Evolutionary conservation across 2,888 invertebrate species (phyloP).

Genomic region (Apocheima hispidaria): DNA sequence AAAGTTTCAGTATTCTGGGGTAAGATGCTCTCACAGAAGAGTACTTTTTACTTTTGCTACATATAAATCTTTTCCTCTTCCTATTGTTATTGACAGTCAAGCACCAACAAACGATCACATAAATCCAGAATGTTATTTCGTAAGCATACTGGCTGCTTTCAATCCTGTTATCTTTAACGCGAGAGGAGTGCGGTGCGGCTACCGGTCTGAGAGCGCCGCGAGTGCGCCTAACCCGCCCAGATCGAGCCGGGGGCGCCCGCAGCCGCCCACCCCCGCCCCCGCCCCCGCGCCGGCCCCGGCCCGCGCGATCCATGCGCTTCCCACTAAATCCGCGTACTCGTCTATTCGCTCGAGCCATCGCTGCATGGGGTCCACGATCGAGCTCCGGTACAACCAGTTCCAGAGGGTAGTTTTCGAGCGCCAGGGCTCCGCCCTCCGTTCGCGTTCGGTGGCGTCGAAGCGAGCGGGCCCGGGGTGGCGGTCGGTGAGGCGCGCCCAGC

Average conservation of each 20-base stretch:
- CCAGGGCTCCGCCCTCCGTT: constrained; percentile 54
- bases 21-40: too few species aligned
- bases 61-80: neutral
- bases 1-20: too few species aligned
- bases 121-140: constrained; percentile 3
- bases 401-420: constrained; percentile 65
- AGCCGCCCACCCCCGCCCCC: constrained; percentile 11
- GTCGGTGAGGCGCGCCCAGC: constrained; percentile 57
- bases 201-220: constrained; percentile 66
- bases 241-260: constrained; percentile 59
- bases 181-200: constrained; percentile 25
- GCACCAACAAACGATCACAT: neutral
- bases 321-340: constrained; percentile 57
- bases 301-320: constrained; percentile 22
- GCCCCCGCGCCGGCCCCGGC: constrained; percentile 15
- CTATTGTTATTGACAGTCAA: neutral
- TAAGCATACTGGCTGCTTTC: constrained; percentile 1
- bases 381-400: constrained; percentile 72
- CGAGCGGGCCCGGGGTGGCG: constrained; percentile 42
- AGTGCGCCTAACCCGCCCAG: constrained; percentile 59
- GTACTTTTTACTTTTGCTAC: too few species aligned
- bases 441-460: constrained; percentile 37
- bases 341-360: constrained; percentile 72
- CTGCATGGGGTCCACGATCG: constrained; percentile 70
- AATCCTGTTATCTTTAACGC: neutral